Evolutionary conservation across 2,797 vertebrate genomes (phyloP).

Genomic region (Acomys russatus): DNA sequence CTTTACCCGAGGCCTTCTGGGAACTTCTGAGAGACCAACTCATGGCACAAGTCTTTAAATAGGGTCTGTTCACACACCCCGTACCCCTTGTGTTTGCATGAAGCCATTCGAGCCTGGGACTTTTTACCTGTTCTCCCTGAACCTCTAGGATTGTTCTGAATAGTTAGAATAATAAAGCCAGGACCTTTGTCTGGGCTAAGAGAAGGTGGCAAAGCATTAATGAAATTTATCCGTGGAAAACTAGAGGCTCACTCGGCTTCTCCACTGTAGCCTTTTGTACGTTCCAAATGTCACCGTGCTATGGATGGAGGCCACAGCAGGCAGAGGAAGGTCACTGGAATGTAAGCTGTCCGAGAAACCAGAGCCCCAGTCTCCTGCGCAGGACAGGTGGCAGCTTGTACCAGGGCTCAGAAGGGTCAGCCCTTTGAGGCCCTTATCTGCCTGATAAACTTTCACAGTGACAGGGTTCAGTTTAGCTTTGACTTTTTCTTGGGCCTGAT

Average conservation of each 20-base stretch:
- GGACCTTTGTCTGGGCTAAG: neutral
- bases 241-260: neutral
- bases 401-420: constrained; percentile 4
- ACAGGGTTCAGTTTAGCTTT: constrained; percentile 44
- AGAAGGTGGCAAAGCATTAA: neutral
- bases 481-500: constrained; percentile 63
- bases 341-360: constrained; percentile 39
- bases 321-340: constrained; percentile 19
- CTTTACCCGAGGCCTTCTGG: neutral
- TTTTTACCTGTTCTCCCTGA: neutral
- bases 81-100: neutral
- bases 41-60: neutral
- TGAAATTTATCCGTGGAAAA: neutral
- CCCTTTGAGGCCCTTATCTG: constrained; percentile 19
- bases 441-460: neutral
- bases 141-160: neutral
- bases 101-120: neutral
- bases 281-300: neutral
- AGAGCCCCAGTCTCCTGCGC: neutral
- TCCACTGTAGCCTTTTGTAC: neutral
- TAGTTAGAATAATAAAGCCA: neutral
- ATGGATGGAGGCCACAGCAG: neutral
- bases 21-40: constrained; percentile 17
- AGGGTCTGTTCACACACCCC: neutral
- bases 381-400: constrained; percentile 50